Evolutionary conservation across 2,888 invertebrate species (phyloP), one percentile per base, ranked within the genome.

Genomic region (Lysandra bellargus): DNA sequence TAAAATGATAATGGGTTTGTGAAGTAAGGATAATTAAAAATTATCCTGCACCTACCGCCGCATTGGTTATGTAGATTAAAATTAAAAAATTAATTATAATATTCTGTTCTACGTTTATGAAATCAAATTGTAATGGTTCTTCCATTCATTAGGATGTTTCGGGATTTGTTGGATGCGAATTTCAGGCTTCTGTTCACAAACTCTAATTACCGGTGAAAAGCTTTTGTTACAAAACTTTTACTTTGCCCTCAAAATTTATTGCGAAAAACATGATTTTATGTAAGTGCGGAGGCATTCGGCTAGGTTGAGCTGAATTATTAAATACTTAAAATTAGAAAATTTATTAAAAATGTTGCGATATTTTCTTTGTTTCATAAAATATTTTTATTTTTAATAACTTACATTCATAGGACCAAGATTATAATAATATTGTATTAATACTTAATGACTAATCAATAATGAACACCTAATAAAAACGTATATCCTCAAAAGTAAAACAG

Each of bases 401-500:
- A 49, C 1, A 2, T 2, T 49, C 9, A 9, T 9, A 49, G 9
- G 3, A 49, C 9, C 49, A 49, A 49, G 3, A 12, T 49, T 49
- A 49, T 9, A 23, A 49, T 9, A 23, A 23, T 23, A 49, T 9
- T 44, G 9, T 44, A 44, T 44, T 1, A 44, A 49, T 49, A 23
- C 23, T 23, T 23, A 49, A 49, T 57, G 57, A 57, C 57, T 17
- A 57, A 57, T 17, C 4, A 57, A 57, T 17, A 57, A 1, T 17
- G 17, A 57, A 57, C 4, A 57, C 57, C 57, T 17, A 33, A 69
- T 69, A 60, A 40, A 60, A 17, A 14, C 57, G 14, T 60, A 9
- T 2, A 4, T 44, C 23, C 40, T 64, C 1, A n/a, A 49, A 84
- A 87, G 87, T 86, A 87, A 88, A 85, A 83, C 83, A 83, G 85